Base-by-base conservation (phyloP, 2,797 vertebrate species). In the Labroides dimidiatus region DNA sequence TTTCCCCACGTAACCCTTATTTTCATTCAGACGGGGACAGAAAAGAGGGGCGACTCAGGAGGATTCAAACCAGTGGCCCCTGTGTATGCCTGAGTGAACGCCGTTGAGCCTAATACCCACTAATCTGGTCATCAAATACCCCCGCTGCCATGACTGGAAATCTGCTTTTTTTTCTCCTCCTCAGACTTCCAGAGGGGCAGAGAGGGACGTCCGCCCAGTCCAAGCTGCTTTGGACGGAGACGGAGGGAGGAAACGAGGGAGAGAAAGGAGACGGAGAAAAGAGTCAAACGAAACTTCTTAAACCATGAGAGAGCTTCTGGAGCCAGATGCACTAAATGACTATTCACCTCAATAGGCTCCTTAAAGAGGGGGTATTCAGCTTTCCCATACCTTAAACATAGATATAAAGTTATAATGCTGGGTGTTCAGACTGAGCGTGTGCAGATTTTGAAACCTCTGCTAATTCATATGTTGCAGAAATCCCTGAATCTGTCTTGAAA, bases 111-210 rank as follows among this genome's bases (percentile, higher is more conserved):
- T 90, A 93, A 92, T 88, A 85, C 78, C 87, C 79, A 84, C 87
- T 93, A 92, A 93, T 86, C 82, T 91, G 83, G 80, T 93, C 81
- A 77, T 93, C 83, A 92, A 91, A 92, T 85, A 91, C 62, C 66
- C 72, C 69, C 54, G 56, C 83, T 78, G 67, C 58, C 65, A 84
- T 41, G 33, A 84, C 48, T 82, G 67, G 86, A 88, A 86, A 90
- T 70, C 55, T 65, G 56, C 36, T 86, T 69, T 45, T 53, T 27
- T 19, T 64, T 78, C 59, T 1, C 6, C 13, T 2, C 23, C 20
- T 9, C 80, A 79, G 61, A 81, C 30, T 33, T 9, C 8, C 30
- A 9, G 24, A 27, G 30, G 79, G 84, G 70, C 53, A 75, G 64
- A 41, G 24, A 73, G 62, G 67, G 65, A 66, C 37, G 69, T 75